phyloP scores from a whole-genome alignment of 2,888 invertebrate species.

The Pandemis heparana region DNA sequence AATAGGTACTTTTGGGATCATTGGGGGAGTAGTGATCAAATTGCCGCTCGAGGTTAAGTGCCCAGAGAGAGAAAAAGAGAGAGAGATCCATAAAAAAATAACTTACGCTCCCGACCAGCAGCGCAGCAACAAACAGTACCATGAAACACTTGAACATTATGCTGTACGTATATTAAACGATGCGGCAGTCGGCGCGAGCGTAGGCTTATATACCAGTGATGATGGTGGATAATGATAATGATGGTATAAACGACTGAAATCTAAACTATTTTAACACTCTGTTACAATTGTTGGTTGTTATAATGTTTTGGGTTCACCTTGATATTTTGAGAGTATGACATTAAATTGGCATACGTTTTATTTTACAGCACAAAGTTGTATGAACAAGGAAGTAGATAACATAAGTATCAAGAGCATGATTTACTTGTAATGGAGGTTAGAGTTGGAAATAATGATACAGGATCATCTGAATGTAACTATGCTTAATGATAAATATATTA shows the following conservation, averaged over 20 bases:
- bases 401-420: no score
- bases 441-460: no score
- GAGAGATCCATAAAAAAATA: background rate
- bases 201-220: slow-evolving; percentile 4
- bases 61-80: no score
- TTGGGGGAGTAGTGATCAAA: background rate
- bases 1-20: no score
- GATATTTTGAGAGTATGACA: background rate
- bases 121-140: slow-evolving; percentile 32
- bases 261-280: background rate
- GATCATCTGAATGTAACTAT: no score
- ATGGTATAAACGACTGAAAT: background rate
- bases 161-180: slow-evolving; percentile 6
- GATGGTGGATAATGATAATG: slow-evolving; percentile 6
- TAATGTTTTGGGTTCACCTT: background rate
- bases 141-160: slow-evolving; percentile 37
- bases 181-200: background rate
- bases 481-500: no score
- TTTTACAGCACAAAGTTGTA: background rate
- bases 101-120: slow-evolving; percentile 37
- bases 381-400: no score
- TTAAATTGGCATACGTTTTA: background rate
- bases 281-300: background rate
- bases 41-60: background rate
- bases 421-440: background rate